Evolutionary conservation across 2,113 vertebrate genomes (phyloP), one percentile per base, ranked within the genome.

Genomic region (Glareola pratincola): DNA sequence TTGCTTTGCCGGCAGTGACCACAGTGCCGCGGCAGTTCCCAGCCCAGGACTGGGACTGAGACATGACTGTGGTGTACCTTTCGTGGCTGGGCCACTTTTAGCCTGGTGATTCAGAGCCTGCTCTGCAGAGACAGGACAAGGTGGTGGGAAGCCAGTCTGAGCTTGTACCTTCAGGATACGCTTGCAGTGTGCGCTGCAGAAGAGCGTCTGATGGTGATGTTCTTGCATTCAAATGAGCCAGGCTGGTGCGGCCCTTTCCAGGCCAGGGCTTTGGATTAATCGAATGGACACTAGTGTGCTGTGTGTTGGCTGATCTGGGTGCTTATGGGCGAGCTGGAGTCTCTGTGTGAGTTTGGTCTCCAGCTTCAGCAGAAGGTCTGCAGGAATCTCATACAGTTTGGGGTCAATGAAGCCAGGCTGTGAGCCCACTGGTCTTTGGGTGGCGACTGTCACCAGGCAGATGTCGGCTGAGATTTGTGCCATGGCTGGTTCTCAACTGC

Each of bases 111-210:
- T 60, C 24, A 23, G 45, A 84, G 10, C 47, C 47, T 53, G 56
- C 34, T 18, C 90, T 85, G 24, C 60, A 57, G 57, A 41, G 78
- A 10, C 47, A 39, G 76, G 63, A 32, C 0, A 0, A 54, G 53
- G 24, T 51, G 41, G 12, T 27, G 24, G 41, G 72, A 77, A 71
- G 24, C 57, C 32, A n/a, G 34, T 23, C 39, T 43, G 79, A 62
- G 56, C 59, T 59, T 57, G 22, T 50, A 41, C 68, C 5, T 14
- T 71, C 39, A 56, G 59, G 57, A 19, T 23, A 2, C 0, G 0
- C 36, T 51, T 39, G 48, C 7, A 10, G 16, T 0, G 50, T 71
- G 29, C 0, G 0, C 32, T 60, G 43, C 23, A 30, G n/a, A 26
- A 79, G 32, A 66, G 10, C 3, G 1, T 47, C 54, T 74, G 51